phyloP scores from a whole-genome alignment of 2,113 vertebrate species.

The Elaphurus davidianus region DNA sequence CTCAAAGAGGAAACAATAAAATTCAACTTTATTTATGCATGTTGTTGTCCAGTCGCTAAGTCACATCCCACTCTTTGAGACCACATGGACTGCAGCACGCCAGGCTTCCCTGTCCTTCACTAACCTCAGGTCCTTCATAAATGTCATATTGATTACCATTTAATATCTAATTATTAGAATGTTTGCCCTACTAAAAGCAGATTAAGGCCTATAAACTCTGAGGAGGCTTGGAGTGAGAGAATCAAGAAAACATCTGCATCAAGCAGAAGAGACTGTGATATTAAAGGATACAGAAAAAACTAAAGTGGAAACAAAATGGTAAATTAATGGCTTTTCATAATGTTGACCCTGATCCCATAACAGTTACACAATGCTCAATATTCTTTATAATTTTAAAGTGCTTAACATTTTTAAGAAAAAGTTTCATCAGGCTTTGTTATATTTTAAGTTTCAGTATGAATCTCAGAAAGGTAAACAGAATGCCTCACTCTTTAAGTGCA shows the following conservation, averaged over 20 bases:
- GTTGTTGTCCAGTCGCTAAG: background rate
- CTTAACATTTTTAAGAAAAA: background rate
- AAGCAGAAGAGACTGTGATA: background rate
- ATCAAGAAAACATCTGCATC: background rate
- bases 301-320: background rate
- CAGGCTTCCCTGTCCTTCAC: background rate
- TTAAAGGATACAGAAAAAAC: background rate
- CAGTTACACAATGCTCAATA: background rate
- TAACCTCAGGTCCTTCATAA: background rate
- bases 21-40: background rate
- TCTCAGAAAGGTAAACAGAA: slow-evolving; percentile 24
- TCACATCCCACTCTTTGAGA: background rate
- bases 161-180: slow-evolving; percentile 20
- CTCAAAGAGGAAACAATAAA: background rate
- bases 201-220: background rate
- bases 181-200: background rate
- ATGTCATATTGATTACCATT: background rate
- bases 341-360: background rate
- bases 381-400: background rate
- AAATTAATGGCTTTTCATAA: slow-evolving; percentile 4
- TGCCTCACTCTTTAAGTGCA: background rate
- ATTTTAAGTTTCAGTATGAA: background rate
- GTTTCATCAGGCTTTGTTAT: background rate
- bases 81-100: background rate
- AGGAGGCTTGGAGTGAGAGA: background rate